Evolutionary conservation across 2,797 vertebrate genomes (phyloP).

Genomic region (Gephyroberyx darwinii): DNA sequence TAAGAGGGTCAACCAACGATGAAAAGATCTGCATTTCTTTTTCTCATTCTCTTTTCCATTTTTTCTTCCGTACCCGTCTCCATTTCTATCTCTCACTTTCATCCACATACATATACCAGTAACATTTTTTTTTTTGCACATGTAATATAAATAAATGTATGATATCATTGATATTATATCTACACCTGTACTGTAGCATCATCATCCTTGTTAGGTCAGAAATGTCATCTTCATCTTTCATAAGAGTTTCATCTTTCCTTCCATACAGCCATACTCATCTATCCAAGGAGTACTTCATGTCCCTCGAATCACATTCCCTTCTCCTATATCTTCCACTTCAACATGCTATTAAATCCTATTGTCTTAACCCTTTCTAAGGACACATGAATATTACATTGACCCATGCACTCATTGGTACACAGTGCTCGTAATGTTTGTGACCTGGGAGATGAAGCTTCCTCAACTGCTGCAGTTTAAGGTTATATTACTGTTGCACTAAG

Average conservation of each 20-base stretch:
- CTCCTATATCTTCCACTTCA: background rate
- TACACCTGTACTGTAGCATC: background rate
- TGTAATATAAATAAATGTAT: background rate
- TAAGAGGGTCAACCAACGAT: slow-evolving; percentile 70
- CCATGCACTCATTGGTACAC: background rate
- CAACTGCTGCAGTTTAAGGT: background rate
- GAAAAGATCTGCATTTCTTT: slow-evolving; percentile 39
- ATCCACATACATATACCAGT: background rate
- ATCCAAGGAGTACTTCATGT: too few relatives aligned
- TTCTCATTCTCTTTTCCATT: background rate
- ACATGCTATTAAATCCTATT: too few relatives aligned
- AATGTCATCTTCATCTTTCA: background rate
- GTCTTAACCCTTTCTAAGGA: too few relatives aligned
- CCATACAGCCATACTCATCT: background rate
- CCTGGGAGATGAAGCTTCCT: too few relatives aligned
- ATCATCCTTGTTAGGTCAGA: background rate
- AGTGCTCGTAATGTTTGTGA: background rate
- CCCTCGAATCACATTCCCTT: too few relatives aligned
- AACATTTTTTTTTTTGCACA: background rate
- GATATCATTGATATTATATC: background rate
- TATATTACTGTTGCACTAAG: background rate
- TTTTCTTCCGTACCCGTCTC: background rate
- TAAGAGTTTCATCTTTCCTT: background rate
- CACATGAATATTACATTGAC: too few relatives aligned
- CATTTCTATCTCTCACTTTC: slow-evolving; percentile 2